Base-by-base conservation (phyloP, 1,140 invertebrate species). In the Drosophila nigromelanica region DNA sequence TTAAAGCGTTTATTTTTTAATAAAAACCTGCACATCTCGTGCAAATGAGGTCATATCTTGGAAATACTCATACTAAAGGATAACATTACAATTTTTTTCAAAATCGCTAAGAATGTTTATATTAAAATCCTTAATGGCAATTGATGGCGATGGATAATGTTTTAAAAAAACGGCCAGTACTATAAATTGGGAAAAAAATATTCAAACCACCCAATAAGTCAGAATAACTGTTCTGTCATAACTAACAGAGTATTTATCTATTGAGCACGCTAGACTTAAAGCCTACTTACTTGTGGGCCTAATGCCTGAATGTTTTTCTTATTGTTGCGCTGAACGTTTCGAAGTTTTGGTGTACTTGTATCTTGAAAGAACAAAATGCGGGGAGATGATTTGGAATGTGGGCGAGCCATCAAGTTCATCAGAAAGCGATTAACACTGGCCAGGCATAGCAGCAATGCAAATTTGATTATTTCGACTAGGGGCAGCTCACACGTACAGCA, bases 381-480 rank as follows among this genome's bases (percentile, higher is more conserved):
- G 3, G 30, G 50, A 68, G 42, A 73, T 68, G 40, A 54, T 40
- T 60, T 60, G 63, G 48, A 21, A 33, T 47, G 39, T 73, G 56
- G 56, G 18, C 40, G 40, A 68, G 54, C 39, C 33, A 30, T 47
- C 37, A 58, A 60, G 61, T 68, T 73, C 64, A 73, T 74, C 54
- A 69, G 55, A 70, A 70, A 70, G 42, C 75, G 75, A 77, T 74
- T 74, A 74, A 64, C 64, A 59, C 40, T 21, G 21, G 47, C 42
- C 47, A 3, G 40, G 43, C 51, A 35, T 14, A 18, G 48, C 43
- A 60, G 52, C 70, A 73, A 67, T 69, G 64, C 52, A 73, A 74
- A 86, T 87, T 78, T 87, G 74, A 86, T 87, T 87, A 81, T 87
- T 81, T 27, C 40, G 21, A 74, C 70, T 56, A 58, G 50, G 43